These are phyloP conservation scores for Ellobium chinense DNA, from an alignment of 2,888 invertebrate genomes.

Conservation along the genomic window DNA sequence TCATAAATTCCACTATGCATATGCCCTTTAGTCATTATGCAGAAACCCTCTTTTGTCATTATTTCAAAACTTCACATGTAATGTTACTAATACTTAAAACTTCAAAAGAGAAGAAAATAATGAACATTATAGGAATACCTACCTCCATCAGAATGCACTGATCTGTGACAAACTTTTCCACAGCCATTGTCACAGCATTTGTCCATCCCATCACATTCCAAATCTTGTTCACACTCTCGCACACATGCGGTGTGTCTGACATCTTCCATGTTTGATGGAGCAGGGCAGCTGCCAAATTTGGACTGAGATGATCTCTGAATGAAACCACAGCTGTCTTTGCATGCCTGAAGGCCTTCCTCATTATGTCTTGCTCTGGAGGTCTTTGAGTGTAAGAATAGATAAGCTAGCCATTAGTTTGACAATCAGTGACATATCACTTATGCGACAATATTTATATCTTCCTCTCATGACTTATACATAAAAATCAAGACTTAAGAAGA, in stretches of 20 bases:
- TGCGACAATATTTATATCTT: no score
- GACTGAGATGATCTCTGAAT: constrained; percentile 67
- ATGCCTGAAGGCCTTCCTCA: constrained; percentile 34
- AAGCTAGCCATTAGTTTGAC: no score
- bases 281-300: constrained; percentile 77
- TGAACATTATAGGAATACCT: not conserved
- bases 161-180: constrained; percentile 64
- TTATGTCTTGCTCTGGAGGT: constrained; percentile 25
- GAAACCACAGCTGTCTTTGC: constrained; percentile 70
- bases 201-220: constrained; percentile 73
- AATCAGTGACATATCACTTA: no score
- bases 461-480: no score
- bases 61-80: no score
- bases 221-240: constrained; percentile 74
- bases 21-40: no score
- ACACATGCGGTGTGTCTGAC: constrained; percentile 73
- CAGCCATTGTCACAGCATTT: constrained; percentile 78
- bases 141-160: constrained; percentile 51
- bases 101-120: constrained; percentile 21
- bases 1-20: no score
- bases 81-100: no score
- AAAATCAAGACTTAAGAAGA: no score
- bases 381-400: constrained; percentile 6
- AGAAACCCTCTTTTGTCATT: no score
- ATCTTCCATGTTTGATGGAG: constrained; percentile 57